Conservation (phyloP, 2,888 invertebrate species). For the Lymantria dispar region DNA sequence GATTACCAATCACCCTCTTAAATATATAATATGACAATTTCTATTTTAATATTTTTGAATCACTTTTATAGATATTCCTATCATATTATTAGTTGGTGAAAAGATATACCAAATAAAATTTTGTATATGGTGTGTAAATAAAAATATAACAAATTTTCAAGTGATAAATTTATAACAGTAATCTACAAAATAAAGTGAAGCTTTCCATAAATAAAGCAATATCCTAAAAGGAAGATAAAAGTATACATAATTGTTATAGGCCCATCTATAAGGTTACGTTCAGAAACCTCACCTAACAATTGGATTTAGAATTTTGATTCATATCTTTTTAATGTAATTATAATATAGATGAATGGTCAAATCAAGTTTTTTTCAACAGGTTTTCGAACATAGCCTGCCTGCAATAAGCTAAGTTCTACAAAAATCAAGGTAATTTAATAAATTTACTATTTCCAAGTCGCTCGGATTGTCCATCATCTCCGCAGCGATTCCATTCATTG, state of each 20-base stretch:
- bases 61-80: too few relatives aligned
- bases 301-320: slow-evolving; percentile 38
- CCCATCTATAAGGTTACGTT: slow-evolving; percentile 68
- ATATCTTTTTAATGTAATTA: slow-evolving; percentile 15
- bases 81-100: too few relatives aligned
- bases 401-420: slow-evolving; percentile 64
- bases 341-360: slow-evolving; percentile 5
- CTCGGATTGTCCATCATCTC: slow-evolving; percentile 66
- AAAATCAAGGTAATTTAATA: slow-evolving; percentile 52
- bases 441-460: slow-evolving; percentile 71
- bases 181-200: slow-evolving; percentile 26
- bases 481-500: slow-evolving; percentile 75
- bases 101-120: not conserved
- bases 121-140: slow-evolving; percentile 4
- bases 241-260: slow-evolving; percentile 15
- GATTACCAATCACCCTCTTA: too few relatives aligned
- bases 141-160: not conserved
- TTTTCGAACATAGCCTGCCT: slow-evolving; percentile 80
- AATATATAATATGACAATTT: too few relatives aligned
- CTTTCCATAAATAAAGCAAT: slow-evolving; percentile 25
- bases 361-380: slow-evolving; percentile 43
- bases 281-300: slow-evolving; percentile 69
- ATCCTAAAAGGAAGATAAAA: slow-evolving; percentile 25
- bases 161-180: not conserved
- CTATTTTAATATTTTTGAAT: too few relatives aligned